A percentile compares a stretch with the other conserved stretches of the same genome.
phyloP scores from a whole-genome alignment of 1,140 invertebrate species.

The Aphidius gifuensis region DNA sequence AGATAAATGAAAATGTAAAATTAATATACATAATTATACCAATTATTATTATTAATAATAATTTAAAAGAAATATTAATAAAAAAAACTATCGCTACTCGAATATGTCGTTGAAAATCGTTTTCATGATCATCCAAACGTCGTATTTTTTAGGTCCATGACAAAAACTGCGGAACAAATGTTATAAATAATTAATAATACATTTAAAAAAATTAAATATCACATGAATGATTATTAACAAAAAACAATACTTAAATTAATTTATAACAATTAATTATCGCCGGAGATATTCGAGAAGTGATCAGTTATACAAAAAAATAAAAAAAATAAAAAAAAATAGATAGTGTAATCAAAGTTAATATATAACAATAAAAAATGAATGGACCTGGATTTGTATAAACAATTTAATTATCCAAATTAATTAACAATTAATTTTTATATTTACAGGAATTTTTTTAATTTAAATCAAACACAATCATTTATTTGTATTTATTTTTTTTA shows the following conservation, averaged over 20 bases:
- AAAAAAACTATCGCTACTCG: constrained; percentile 31
- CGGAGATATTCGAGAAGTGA: too few species aligned
- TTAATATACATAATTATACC: constrained; percentile 25
- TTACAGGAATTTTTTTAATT: constrained; percentile 18
- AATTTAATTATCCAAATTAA: constrained; percentile 13
- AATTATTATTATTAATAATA: constrained; percentile 26
- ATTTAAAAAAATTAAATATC: constrained; percentile 34
- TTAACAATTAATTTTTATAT: background rate
- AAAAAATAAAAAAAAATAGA: constrained; percentile 41
- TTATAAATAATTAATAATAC: background rate
- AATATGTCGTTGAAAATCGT: constrained; percentile 28
- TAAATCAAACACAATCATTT: background rate
- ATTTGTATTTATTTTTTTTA: constrained; percentile 1
- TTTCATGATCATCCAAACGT: background rate
- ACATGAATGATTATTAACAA: constrained; percentile 37
- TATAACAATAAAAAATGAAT: constrained; percentile 51
- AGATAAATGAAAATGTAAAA: constrained; percentile 1
- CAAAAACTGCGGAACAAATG: background rate
- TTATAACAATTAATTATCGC: too few species aligned
- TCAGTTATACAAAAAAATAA: background rate
- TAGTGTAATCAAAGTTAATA: constrained; percentile 49
- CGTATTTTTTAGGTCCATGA: background rate
- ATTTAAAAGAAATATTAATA: background rate
- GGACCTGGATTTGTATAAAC: constrained; percentile 34
- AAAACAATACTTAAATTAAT: too few species aligned